Base-by-base conservation (phyloP, 2,888 invertebrate genomes). In the Metellina segmentata region DNA sequence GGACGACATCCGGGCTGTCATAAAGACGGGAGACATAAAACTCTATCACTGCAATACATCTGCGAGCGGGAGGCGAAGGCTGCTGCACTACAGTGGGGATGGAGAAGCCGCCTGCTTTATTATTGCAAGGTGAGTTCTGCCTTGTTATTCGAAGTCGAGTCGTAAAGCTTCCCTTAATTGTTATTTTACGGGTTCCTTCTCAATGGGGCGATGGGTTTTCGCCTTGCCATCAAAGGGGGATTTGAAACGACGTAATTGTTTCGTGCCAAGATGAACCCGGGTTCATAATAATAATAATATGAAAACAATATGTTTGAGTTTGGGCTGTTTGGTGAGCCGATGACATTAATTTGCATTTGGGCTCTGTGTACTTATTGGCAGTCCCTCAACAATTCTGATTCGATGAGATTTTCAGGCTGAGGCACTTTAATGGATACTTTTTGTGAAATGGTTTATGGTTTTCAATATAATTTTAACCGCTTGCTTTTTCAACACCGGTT, bases 21-120 rank as follows among this genome's bases (percentile, higher is more conserved):
- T 88, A 88, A 88, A 81, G 69, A 74, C 51, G 71, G 71, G 78
- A 72, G 87, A 74, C 87, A 87, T 87, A 72, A 87, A 87, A 53
- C 69, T 51, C 71, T 87, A 87, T 87, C 87, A 51, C 71, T 61
- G 20, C 34, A 19, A 48, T 70, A 34, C 79, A 87, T 87, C 87
- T 87, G 53, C 19, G 48, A 49, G 8, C 48, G 69, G 51, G 51
- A 16, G 70, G 82, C 7, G 81, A 70, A 69, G 51, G 69, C 77
- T 20, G 48, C 86, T 19, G 51, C 48, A 34, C 34, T 34, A 34
- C 34, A 34, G 34, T 48, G 53, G 52, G 71, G 20, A 11, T 70
- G 20, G n/a, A 16, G 72, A 53, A 53, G 20, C 51, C n/a, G 53
- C n/a, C 48, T 6, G 72, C 70, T 81, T 72, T 72, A 72, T 72